Conservation (phyloP, 2,113 vertebrate species). For the Aegithalos caudatus region DNA sequence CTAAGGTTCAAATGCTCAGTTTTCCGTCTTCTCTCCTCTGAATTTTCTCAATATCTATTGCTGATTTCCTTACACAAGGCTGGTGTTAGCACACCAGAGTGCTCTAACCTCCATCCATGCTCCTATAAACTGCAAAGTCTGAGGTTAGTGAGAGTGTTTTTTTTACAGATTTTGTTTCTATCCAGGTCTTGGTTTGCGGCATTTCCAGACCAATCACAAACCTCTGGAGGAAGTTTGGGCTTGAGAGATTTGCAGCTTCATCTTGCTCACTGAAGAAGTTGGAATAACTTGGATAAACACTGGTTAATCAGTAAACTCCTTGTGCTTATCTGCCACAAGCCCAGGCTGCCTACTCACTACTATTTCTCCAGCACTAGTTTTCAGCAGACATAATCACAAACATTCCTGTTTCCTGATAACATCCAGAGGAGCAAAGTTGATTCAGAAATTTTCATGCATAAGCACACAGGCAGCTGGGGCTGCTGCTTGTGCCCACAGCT, state of each 20-base stretch:
- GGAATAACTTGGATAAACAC: constrained; percentile 33
- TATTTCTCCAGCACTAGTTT: neutral
- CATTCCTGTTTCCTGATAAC: constrained; percentile 29
- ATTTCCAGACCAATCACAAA: constrained; percentile 5
- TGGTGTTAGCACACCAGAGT: neutral
- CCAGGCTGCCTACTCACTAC: neutral
- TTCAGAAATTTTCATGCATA: neutral
- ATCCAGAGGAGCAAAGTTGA: neutral
- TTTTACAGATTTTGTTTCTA: neutral
- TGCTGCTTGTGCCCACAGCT: neutral
- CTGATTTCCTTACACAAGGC: neutral
- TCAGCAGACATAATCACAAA: constrained; percentile 24
- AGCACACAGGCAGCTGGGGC: neutral
- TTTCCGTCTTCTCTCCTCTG: neutral
- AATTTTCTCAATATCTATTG: neutral
- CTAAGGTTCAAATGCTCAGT: constrained; percentile 17
- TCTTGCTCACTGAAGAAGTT: neutral
- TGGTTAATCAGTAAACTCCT: constrained; percentile 2
- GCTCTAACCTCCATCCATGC: neutral
- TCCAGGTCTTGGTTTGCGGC: neutral
- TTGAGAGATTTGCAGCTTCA: constrained; percentile 2
- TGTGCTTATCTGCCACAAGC: constrained; percentile 8
- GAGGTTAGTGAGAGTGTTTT: neutral
- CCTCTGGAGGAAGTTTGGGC: neutral
- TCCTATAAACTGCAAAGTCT: neutral